Base-by-base conservation (phyloP, 2,888 invertebrate genomes). In the Elmis aenea region DNA sequence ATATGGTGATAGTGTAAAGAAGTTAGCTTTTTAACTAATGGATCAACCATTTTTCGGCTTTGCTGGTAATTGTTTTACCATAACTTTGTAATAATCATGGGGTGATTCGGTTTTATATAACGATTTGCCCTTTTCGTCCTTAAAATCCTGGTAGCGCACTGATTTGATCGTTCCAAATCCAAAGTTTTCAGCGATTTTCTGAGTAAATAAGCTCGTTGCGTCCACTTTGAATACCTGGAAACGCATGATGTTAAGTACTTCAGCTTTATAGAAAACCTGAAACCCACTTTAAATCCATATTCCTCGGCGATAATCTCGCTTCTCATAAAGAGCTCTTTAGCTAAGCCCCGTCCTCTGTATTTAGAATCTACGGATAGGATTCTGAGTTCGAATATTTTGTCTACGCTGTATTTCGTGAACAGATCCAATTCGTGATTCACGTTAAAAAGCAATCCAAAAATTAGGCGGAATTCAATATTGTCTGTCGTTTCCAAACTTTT, bases 171-270 rank as follows among this genome's bases (percentile, higher is more conserved):
- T 72, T 28, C 74, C 69, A 55, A 85, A 78, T 1, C 83, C 85
- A 25, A 81, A 70, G 14, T 78, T 79, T 52, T 74, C 74, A 42
- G 82, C 79, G 34, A 85, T 81, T 52, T 81, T 82, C 57, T 88
- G 87, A 0, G 88, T 88, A 57, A 75, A 88, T 2, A 79, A 74
- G 11, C 88, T 86, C 0, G 88, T 88, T 1, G 88, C 86, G 59
- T 88, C 88, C 10, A 81, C 83, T 67, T 87, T 88, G 53, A 88
- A 76, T 13, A 88, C 58, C 83, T 85, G 70, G 23, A 73, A 73
- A 32, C 24, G 38, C 43, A 48, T 24, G 9, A 9, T 24, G 6
- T 24, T 24, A 9, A 5, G 9, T 9, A 24, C 9, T 6, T 5
- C 25, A 24, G 9, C 6, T 9, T 6, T 24, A 5, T 6, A 24